phyloP scores from a whole-genome alignment of 2,113 vertebrate genomes.

The Plestiodon gilberti region DNA sequence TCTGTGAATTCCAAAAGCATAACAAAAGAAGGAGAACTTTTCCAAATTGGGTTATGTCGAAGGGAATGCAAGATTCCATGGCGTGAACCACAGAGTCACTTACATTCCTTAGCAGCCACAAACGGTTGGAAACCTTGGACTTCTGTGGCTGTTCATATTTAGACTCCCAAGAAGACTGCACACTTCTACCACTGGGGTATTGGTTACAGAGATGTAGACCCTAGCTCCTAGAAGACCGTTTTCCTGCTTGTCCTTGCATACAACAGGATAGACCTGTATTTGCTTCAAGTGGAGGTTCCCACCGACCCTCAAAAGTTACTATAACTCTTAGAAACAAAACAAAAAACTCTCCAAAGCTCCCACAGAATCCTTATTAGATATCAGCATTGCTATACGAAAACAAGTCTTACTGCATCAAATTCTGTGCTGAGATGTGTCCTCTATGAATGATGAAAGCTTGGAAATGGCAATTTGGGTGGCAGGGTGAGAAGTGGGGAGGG shows the following conservation, averaged over 20 bases:
- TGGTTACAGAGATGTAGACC: not conserved
- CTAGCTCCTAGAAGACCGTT: not conserved
- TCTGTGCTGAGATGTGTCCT: not conserved
- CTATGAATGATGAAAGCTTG: not conserved
- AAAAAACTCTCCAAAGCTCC: not conserved
- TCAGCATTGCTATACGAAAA: too few relatives aligned
- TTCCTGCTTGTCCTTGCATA: not conserved
- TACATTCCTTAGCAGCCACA: not conserved
- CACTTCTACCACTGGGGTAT: not conserved
- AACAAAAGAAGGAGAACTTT: conserved; percentile 21
- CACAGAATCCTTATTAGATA: not conserved
- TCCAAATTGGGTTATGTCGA: conserved; percentile 15
- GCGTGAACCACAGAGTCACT: not conserved
- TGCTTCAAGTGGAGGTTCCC: not conserved
- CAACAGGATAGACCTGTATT: not conserved
- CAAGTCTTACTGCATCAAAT: not conserved
- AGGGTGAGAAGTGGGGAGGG: too few relatives aligned
- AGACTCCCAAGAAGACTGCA: not conserved
- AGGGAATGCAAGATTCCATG: conserved; percentile 4
- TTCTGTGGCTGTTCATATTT: not conserved
- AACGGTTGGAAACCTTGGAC: not conserved
- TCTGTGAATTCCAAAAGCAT: conserved; percentile 18
- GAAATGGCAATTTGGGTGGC: not conserved
- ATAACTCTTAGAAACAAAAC: not conserved
- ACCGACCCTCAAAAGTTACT: not conserved